Conservation (phyloP, 2,113 vertebrate species). For the Procavia capensis region DNA sequence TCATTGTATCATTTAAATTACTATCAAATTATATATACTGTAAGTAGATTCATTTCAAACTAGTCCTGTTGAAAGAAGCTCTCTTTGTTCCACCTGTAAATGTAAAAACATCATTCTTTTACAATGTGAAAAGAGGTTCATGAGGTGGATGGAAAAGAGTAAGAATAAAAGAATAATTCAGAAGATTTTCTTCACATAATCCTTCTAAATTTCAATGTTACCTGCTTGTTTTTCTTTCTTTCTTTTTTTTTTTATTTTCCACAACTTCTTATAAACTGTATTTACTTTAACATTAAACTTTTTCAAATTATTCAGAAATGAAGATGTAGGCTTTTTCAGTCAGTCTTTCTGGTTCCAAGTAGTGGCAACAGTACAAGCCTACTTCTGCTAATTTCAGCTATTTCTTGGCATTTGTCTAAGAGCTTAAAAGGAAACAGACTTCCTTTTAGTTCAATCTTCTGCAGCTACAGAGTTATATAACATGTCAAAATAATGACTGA, state of each 20-base stretch:
- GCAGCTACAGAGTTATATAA: constrained; percentile 1
- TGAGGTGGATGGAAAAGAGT: background rate
- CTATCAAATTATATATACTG: background rate
- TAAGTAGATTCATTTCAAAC: background rate
- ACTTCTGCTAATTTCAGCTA: background rate
- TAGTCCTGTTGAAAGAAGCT: background rate
- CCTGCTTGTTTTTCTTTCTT: background rate
- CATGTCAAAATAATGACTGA: constrained; percentile 13
- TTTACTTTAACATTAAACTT: constrained; percentile 25
- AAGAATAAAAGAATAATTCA: background rate
- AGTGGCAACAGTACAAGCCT: background rate
- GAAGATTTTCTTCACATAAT: background rate
- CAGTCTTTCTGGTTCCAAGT: background rate
- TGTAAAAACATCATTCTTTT: background rate
- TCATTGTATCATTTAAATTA: background rate
- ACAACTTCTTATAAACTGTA: background rate
- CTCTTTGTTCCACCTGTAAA: constrained; percentile 35
- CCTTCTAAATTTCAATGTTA: background rate
- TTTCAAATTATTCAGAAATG: constrained; percentile 22
- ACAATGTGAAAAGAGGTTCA: background rate
- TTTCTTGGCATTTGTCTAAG: background rate
- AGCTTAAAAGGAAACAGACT: background rate
- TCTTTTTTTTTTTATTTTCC: background rate
- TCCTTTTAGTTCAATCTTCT: constrained; percentile 10
- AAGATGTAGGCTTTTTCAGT: background rate